Base-by-base conservation (phyloP, 2,797 vertebrate genomes). In the Sebastes diploproa region DNA sequence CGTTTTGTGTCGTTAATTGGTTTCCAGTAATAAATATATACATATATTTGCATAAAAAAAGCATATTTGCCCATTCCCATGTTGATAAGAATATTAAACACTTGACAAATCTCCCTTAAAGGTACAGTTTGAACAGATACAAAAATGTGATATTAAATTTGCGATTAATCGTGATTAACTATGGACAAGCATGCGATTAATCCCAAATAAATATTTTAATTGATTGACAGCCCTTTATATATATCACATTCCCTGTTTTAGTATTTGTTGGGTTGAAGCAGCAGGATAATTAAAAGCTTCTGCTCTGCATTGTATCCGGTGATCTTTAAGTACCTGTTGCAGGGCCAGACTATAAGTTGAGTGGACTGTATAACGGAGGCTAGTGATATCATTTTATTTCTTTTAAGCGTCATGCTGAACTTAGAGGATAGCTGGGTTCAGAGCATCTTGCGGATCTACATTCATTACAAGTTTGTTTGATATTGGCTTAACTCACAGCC, bases 401-500 rank as follows among this genome's bases (percentile, higher is more conserved):
- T 52, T 50, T 50, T 50, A 18, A 2, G 61, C 14, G 1, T 59
- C 29, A 27, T 20, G 25, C 12, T 67, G n/a, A 75, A 72, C 70
- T 75, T 1, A 36, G 34, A 72, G 36, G 54, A 27, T 7, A 25
- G 38, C 7, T 30, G 60, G 34, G 54, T 72, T 85, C 75, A 74
- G 72, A 76, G 59, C 72, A 74, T 87, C 70, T 65, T 22, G n/a
- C 5, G 4, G 46, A 36, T 90, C 74, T 75, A 67, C 68, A 88
- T 86, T 89, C 81, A 89, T 89, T 84, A 84, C 75, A 81, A 86
- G 77, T 89, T 85, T 87, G 80, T 91, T 92, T 92, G 87, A 92
- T 83, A 87, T 70, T 38, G 72, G 86, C 83, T 92, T 86, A 89
- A 83, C 67, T 86, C 72, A 1, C 16, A 76, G 81, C 82, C 83